Conservation (phyloP, 2,113 vertebrate genomes). For the Polypterus senegalus region DNA sequence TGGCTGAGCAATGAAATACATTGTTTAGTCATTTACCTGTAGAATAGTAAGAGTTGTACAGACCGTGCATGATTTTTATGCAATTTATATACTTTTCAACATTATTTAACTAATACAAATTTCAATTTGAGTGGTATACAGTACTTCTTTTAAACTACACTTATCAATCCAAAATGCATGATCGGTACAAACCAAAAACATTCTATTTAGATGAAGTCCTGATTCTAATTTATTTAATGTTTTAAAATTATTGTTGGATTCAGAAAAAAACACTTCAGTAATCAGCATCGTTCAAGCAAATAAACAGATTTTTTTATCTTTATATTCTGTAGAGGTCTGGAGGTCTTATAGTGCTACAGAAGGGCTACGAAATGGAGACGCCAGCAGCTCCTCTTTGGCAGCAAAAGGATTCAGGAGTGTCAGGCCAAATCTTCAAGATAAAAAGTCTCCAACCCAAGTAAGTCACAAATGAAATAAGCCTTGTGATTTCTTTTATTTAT, state of each 20-base stretch:
- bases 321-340: constrained; percentile 66
- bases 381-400: constrained; percentile 75
- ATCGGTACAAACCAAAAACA: too few species aligned
- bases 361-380: constrained; percentile 75
- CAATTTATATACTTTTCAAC: not conserved
- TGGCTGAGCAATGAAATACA: too few species aligned
- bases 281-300: not conserved
- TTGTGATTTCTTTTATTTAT: too few species aligned
- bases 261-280: not conserved
- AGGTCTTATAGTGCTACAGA: constrained; percentile 61
- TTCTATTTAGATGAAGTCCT: too few species aligned
- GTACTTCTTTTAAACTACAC: not conserved
- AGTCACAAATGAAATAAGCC: constrained; percentile 11
- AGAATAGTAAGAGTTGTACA: too few species aligned
- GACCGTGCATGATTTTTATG: too few species aligned
- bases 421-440: constrained; percentile 84
- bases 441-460: constrained; percentile 82
- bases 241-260: too few species aligned
- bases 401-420: constrained; percentile 93
- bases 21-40: too few species aligned
- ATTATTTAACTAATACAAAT: not conserved
- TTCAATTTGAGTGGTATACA: not conserved
- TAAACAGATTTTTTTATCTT: constrained; percentile 1
- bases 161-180: too few species aligned
- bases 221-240: too few species aligned